These are phyloP conservation scores for Platycnemis pennipes DNA, from an alignment of 2,888 invertebrate genomes.

Conservation along the genomic window DNA sequence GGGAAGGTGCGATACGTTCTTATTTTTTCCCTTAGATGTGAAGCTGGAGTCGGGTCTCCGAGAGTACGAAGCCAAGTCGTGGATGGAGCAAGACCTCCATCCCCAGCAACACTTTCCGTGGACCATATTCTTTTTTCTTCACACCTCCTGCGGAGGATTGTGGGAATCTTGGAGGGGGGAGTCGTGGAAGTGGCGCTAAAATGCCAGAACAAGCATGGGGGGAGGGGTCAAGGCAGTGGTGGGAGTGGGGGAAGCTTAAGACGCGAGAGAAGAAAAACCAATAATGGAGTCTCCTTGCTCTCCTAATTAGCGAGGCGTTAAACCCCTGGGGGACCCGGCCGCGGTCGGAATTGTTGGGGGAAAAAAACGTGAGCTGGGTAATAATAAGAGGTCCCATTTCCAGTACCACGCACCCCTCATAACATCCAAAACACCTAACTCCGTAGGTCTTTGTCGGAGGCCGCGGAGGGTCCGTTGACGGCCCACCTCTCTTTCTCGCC, in stretches of 20 bases:
- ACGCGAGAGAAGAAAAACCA: slow-evolving; percentile 68
- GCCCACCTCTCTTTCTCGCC: background rate
- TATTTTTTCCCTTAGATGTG: background rate
- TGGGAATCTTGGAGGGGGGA: background rate
- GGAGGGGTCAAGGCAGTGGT: background rate
- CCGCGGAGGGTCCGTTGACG: slow-evolving; percentile 18
- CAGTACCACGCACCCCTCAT: slow-evolving; percentile 17
- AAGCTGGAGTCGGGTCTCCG: background rate
- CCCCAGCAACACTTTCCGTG: background rate
- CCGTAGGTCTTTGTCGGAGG: slow-evolving; percentile 50
- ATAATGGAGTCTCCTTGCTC: slow-evolving; percentile 70
- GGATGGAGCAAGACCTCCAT: background rate
- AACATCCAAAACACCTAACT: background rate
- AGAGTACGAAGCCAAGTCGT: background rate
- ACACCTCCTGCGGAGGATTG: slow-evolving; percentile 38
- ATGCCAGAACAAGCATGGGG: slow-evolving; percentile 22
- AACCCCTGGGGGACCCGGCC: slow-evolving; percentile 12
- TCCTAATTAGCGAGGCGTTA: slow-evolving; percentile 69
- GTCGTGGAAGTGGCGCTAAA: slow-evolving; percentile 67
- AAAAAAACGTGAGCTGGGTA: background rate
- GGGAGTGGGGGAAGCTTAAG: background rate
- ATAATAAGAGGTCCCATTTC: slow-evolving; percentile 61
- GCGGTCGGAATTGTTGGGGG: background rate
- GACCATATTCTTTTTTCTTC: slow-evolving; percentile 6
- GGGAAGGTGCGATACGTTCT: slow-evolving; percentile 30